A percentile compares a stretch with the other conserved stretches of the same genome.
These are phyloP conservation scores for Bombus ignitus DNA, from an alignment of 1,140 invertebrate species.

Conservation along the genomic window DNA sequence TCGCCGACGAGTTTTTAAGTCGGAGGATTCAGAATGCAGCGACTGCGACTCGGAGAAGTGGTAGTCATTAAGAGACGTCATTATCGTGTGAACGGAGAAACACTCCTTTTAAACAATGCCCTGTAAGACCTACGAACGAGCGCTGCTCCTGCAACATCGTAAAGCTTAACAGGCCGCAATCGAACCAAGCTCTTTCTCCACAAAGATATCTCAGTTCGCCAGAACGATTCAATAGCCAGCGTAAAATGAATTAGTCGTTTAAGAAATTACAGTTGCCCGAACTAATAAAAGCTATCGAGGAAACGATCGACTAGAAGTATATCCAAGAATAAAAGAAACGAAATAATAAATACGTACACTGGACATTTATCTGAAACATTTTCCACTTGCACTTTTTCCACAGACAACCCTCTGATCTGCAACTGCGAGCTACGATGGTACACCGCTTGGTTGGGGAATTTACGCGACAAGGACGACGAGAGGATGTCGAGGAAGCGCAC, in stretches of 20 bases:
- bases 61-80: conserved; percentile 1
- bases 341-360: background rate
- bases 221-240: background rate
- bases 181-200: background rate
- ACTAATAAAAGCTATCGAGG: no score
- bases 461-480: conserved; percentile 91
- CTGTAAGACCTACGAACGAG: background rate
- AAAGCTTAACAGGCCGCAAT: background rate
- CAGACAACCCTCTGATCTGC: conserved; percentile 94
- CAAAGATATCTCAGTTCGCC: background rate
- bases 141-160: background rate
- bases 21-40: background rate
- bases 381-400: background rate
- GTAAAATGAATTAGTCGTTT: no score
- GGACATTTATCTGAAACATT: background rate
- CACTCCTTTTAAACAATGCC: background rate
- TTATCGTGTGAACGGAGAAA: background rate
- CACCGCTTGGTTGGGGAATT: conserved; percentile 88
- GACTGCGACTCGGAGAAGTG: background rate
- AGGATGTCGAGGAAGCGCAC: conserved; percentile 93
- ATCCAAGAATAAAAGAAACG: no score
- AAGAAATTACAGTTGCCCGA: no score
- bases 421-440: conserved; percentile 95
- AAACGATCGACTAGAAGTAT: no score
- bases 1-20: background rate